These are phyloP conservation scores for Scotopteryx bipunctaria DNA, from an alignment of 2,888 invertebrate species.

Conservation along the genomic window DNA sequence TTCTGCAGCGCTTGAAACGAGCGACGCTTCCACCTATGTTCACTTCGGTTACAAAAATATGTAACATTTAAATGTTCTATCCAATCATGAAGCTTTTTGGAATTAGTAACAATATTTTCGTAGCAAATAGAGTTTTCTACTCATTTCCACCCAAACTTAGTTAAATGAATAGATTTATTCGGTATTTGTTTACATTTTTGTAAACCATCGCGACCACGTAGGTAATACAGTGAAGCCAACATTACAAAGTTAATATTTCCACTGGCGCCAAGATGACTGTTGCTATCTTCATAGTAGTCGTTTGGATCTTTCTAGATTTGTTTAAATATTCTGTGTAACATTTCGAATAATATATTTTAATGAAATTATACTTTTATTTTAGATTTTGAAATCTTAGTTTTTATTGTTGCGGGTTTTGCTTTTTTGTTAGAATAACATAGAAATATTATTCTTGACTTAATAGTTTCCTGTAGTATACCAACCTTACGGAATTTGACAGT, in stretches of 20 bases:
- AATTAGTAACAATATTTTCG: not conserved
- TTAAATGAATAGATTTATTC: constrained; percentile 33
- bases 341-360: not conserved
- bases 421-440: not conserved
- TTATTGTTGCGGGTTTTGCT: not conserved
- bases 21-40: constrained; percentile 81
- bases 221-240: constrained; percentile 72
- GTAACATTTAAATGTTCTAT: constrained; percentile 44
- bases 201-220: constrained; percentile 77
- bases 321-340: not conserved
- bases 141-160: constrained; percentile 20
- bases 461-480: constrained; percentile 13
- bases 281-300: constrained; percentile 52
- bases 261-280: constrained; percentile 70
- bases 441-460: not conserved
- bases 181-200: constrained; percentile 80
- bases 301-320: not conserved
- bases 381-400: not conserved
- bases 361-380: not conserved
- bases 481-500: constrained; percentile 5
- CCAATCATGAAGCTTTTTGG: not conserved
- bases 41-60: constrained; percentile 74
- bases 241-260: constrained; percentile 57
- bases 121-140: constrained; percentile 21
- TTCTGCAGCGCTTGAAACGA: constrained; percentile 72